Evolutionary conservation across 2,113 vertebrate genomes (phyloP).

Genomic region (Heptranchias perlo): DNA sequence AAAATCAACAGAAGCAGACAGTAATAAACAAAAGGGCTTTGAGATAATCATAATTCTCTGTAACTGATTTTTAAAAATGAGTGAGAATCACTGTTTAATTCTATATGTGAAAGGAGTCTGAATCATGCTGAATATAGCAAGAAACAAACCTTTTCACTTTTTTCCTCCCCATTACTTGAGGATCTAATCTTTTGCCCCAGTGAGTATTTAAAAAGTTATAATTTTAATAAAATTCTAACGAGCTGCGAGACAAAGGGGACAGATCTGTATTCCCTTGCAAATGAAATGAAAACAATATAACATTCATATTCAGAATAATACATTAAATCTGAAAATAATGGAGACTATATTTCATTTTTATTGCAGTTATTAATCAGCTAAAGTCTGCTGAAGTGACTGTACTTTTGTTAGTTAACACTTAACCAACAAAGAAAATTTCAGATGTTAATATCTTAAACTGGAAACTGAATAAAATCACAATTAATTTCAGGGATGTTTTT

Average conservation of each 20-base stretch:
- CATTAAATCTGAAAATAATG: background rate
- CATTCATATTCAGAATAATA: background rate
- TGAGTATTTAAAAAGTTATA: background rate
- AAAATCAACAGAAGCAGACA: background rate
- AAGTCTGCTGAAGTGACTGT: background rate
- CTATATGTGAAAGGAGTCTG: too few species aligned
- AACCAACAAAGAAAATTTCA: background rate
- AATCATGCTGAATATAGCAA: background rate
- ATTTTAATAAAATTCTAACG: constrained; percentile 22
- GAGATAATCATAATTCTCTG: constrained; percentile 8
- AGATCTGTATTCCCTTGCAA: background rate
- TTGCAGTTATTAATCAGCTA: background rate
- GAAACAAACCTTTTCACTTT: background rate
- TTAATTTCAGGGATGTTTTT: background rate
- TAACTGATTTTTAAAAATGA: background rate
- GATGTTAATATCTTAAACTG: background rate
- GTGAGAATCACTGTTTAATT: background rate
- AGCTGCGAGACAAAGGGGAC: background rate
- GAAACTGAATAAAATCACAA: background rate
- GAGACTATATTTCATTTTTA: background rate
- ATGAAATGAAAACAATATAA: constrained; percentile 9
- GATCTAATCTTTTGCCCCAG: background rate
- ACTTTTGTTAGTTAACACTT: background rate
- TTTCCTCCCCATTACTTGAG: background rate
- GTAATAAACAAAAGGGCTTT: background rate